A percentile compares a stretch with the other conserved stretches of the same genome.
phyloP scores from a whole-genome alignment of 2,797 vertebrate genomes.

The Orientallactaga sibirica region DNA sequence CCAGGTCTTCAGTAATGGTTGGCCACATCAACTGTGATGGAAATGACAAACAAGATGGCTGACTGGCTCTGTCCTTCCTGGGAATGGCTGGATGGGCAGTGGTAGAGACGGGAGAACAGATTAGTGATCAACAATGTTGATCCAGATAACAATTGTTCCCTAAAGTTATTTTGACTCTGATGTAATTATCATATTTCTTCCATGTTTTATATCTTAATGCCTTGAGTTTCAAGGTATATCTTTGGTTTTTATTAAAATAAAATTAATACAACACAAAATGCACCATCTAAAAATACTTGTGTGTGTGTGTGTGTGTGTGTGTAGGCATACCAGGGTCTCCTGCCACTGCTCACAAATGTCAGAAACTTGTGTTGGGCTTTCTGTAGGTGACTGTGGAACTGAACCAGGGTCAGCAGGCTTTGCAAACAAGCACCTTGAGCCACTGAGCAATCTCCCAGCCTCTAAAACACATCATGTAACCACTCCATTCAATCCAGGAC shows the following conservation, averaged over 20 bases:
- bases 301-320: too few species aligned
- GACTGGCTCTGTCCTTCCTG: not conserved
- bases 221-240: not conserved
- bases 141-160: too few species aligned
- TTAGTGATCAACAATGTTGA: not conserved
- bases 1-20: not conserved
- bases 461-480: not conserved
- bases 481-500: not conserved
- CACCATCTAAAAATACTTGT: not conserved
- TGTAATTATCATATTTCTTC: not conserved
- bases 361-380: too few species aligned
- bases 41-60: not conserved
- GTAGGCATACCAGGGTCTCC: too few species aligned
- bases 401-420: too few species aligned
- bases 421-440: too few species aligned
- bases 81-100: not conserved
- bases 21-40: not conserved
- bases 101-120: not conserved
- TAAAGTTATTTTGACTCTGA: not conserved
- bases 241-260: constrained; percentile 21
- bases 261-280: not conserved
- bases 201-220: constrained; percentile 15
- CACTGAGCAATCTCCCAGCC: too few species aligned
- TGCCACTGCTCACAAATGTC: too few species aligned
- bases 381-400: too few species aligned